Percentiles rank a stretch among this genome's conserved stretches.
phyloP scores from a whole-genome alignment of 2,113 vertebrate genomes.

The Otus sunia region DNA sequence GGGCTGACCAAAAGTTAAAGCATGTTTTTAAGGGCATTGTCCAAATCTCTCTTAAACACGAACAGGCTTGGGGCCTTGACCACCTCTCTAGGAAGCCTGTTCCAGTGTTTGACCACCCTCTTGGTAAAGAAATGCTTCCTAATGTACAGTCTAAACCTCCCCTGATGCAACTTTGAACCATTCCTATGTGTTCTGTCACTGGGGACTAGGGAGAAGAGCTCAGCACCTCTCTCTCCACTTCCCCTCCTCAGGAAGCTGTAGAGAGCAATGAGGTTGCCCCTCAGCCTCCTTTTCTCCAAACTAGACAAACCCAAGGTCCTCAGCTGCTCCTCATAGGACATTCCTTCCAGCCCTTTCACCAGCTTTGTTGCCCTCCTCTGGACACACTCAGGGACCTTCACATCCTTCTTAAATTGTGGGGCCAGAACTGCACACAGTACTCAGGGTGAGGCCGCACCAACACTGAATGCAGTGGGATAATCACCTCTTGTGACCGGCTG shows the following conservation, averaged over 20 bases:
- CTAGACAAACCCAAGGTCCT: not conserved
- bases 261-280: not conserved
- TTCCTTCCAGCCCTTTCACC: not conserved
- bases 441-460: not conserved
- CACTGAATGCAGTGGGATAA: fast-evolving
- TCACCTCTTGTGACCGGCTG: not conserved
- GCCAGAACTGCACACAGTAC: too few relatives aligned
- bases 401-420: not conserved
- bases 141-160: not conserved
- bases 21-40: not conserved
- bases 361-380: not conserved
- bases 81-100: not conserved
- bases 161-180: not conserved
- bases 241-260: not conserved
- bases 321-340: fast-evolving
- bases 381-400: not conserved
- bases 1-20: not conserved
- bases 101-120: not conserved
- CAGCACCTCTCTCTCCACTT: not conserved
- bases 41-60: not conserved
- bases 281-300: not conserved
- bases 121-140: not conserved
- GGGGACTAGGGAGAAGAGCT: not conserved
- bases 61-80: too few relatives aligned
- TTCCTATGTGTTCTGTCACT: fast-evolving